Evolutionary conservation across 2,797 vertebrate genomes (phyloP), one percentile per base, ranked within the genome.

Genomic region (Tenualosa ilisha): DNA sequence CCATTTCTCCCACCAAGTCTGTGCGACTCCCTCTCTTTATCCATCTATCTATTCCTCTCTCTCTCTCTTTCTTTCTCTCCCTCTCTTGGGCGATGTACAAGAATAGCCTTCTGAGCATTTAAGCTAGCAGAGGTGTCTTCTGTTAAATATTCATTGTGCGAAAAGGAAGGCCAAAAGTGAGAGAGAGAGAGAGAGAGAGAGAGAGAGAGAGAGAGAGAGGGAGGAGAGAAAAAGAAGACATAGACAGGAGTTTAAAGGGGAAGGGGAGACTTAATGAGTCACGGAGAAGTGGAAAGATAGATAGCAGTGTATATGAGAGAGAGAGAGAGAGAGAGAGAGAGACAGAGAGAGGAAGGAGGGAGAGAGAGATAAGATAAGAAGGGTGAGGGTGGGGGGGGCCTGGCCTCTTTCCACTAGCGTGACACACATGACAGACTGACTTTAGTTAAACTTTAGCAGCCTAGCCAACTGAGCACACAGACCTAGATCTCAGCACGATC

Each of bases 71-170:
- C 46, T 82, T 84, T 13, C n/a, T 6, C 82, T 65, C 84, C 83
- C 59, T 37, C 84, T 86, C 88, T 83, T 81, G 81, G 82, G 88
- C 84, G 83, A 87, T 89, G 24, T 49, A 81, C 85, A 11, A 9
- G 68, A 68, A 17, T 65, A 72, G 83, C 83, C 20, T n/a, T 84
- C 46, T n/a, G 43, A 75, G 8, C 40, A 37, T 9, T 2, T 5
- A 65, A 87, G 40, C 68, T 31, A 75, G 68, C 37, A 43, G 37
- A 31, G 68, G 37, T 75, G 68, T 75, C 68, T 75, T 40, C 31
- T 43, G 37, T 75, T 75, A 40, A 75, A 75, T 75, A 75, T 75
- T 75, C 68, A 75, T 75, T 37, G 68, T 46, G 72, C 46, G 15
- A 79, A 46, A 46, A 46, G 72, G 37, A 46, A 72, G 75, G 40